Evolutionary conservation across 2,113 vertebrate species (phyloP), one percentile per base, ranked within the genome.

Genomic region (Sander lucioperca): DNA sequence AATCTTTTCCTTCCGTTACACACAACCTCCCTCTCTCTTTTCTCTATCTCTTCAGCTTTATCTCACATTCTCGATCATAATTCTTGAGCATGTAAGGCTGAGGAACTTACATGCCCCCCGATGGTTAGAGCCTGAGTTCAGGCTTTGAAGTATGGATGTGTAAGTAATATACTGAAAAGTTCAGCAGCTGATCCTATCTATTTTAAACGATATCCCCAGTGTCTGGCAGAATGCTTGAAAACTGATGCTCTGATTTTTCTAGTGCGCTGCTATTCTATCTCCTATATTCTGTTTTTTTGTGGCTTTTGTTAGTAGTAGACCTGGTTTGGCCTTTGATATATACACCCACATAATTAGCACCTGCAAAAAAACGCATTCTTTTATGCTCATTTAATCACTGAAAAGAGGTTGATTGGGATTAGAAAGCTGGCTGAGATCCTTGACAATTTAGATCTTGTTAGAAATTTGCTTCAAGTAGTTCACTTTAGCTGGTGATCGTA

Each of bases 111-210:
- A 73, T 53, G 48, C 39, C 72, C 65, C 84, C 70, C 9, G 2
- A 57, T 50, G 70, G 74, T 65, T 80, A 45, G 70, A 84, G 69
- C 21, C 30, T 16, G 12, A 62, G 78, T 56, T 83, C 33, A 58
- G 39, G 45, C 89, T 91, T 85, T 91, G 87, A 90, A 88, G 76
- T 82, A 39, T 16, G 64, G 51, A 64, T 66, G 77, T 83, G 76
- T 48, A 73, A 84, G 76, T 43, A 16, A 51, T 72, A 82, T 27
- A 72, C 83, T 79, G 74, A 63, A 71, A 79, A 83, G n/a, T 58
- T 57, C 27, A 48, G 81, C 23, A 63, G 76, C 69, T 63, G 73
- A 79, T 76, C 45, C 39, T 30, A 43, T 75, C 72, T 51, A 78
- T 85, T 83, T 89, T 85, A 50, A 80, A 82, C 67, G 0, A 70